Evolutionary conservation across 1,140 invertebrate genomes (phyloP), one percentile per base, ranked within the genome.

Genomic region (Drosophila azteca): DNA sequence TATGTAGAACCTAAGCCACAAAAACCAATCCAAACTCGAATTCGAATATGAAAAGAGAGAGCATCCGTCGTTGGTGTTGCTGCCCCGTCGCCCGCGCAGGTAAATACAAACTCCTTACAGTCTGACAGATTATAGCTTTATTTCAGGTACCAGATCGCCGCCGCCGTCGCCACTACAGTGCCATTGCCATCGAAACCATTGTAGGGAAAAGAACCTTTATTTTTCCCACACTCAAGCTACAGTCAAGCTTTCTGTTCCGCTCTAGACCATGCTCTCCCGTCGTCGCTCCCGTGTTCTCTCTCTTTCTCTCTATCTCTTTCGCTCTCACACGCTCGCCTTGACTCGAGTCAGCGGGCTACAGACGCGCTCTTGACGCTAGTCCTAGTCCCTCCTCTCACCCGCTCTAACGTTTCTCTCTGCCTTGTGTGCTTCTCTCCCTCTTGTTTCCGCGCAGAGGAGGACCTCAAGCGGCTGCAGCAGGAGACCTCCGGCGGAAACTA

Each of bases 401-500:
- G 15, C 52, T 31, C 45, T n/a, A 54, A 68, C 52, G 43, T 51
- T 69, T 50, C 48, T 69, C 68, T 61, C 55, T 41, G 41, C 72
- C 48, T 71, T 71, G 29, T 75, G 17, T 63, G n/a, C 52, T 84
- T 85, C 61, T 84, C 61, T 85, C 59, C 35, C 67, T 81, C 67
- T 77, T 87, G 53, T 87, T 87, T 84, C 77, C 72, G 60, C 68
- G 57, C 91, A 98, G 97, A 98, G 92, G 97, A 98, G 91, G 97
- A 98, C 92, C 93, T 97, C 85, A 98, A 98, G 92, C 93, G 97
- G 39, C 93, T 97, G 45, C 96, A 97, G 77, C 95, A 96, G 70
- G 92, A 93, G 54, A 87, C 81, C 44, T 85, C 77, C 6, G 78
- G 87, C 35, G 74, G 90, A 44, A 82, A 62, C 48, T 98, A 98